Conservation (phyloP, 2,113 vertebrate species). For the Microtus ochrogaster region DNA sequence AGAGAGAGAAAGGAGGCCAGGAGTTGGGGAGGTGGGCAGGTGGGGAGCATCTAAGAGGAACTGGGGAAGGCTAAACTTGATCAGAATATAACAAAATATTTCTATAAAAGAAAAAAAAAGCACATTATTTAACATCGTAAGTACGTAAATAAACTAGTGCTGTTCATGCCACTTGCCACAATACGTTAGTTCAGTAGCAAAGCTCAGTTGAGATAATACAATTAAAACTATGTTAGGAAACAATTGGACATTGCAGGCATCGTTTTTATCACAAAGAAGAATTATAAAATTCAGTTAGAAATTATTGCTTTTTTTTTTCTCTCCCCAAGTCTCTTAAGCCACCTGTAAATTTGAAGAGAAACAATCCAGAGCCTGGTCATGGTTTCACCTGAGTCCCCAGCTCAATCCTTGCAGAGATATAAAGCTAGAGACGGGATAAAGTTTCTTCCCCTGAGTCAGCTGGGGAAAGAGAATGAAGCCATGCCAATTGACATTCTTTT, state of each 20-base stretch:
- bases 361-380: not conserved
- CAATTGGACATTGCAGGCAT: constrained; percentile 66
- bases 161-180: not conserved
- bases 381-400: constrained; percentile 6
- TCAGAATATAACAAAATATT: no score
- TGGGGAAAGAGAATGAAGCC: constrained; percentile 52
- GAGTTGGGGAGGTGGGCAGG: no score
- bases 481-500: constrained; percentile 52
- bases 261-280: constrained; percentile 76
- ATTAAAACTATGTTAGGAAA: constrained; percentile 43
- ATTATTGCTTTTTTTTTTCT: not conserved
- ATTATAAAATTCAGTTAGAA: constrained; percentile 71
- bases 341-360: constrained; percentile 2
- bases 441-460: not conserved
- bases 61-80: no score
- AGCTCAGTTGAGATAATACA: constrained; percentile 67
- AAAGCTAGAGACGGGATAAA: not conserved
- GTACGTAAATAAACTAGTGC: not conserved
- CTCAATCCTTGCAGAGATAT: constrained; percentile 31
- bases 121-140: not conserved
- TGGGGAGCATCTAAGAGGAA: no score
- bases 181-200: constrained; percentile 69
- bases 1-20: no score
- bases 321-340: constrained; percentile 1
- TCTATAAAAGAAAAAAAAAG: no score